Evolutionary conservation across 2,888 invertebrate species (phyloP).

Genomic region (Syrista parreyssii): DNA sequence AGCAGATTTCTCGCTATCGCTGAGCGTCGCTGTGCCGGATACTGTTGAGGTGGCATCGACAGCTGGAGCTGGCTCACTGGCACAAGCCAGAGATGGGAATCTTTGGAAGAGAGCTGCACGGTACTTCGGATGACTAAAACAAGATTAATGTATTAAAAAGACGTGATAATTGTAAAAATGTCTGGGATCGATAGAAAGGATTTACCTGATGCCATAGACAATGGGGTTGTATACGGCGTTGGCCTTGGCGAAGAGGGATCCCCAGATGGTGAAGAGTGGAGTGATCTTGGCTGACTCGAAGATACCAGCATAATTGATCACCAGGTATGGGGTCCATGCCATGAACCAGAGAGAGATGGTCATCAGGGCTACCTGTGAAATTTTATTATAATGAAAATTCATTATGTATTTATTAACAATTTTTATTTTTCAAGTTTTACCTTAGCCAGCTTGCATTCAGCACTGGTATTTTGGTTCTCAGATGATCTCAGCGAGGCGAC

Average conservation of each 20-base stretch:
- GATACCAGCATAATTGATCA: conserved; percentile 84
- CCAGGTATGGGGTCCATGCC: conserved; percentile 92
- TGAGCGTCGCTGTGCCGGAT: conserved; percentile 76
- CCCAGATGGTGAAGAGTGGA: conserved; percentile 88
- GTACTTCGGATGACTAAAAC: conserved; percentile 80
- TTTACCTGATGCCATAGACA: conserved; percentile 88
- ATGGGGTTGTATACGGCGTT: conserved; percentile 92
- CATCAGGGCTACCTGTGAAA: conserved; percentile 81
- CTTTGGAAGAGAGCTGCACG: conserved; percentile 79
- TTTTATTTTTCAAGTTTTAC: conserved; percentile 53
- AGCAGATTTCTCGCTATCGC: conserved; percentile 75
- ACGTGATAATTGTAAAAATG: not conserved
- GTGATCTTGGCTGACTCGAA: conserved; percentile 80
- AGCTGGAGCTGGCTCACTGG: conserved; percentile 64
- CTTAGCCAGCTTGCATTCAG: conserved; percentile 89
- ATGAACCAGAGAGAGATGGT: conserved; percentile 91
- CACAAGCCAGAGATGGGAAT: conserved; percentile 82
- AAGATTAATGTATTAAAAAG: not conserved
- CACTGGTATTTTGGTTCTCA: conserved; percentile 81
- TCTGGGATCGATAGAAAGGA: not conserved
- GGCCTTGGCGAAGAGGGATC: conserved; percentile 91
- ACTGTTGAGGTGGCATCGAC: conserved; percentile 75
- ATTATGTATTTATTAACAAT: not conserved
- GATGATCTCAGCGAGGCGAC: conserved; percentile 87
- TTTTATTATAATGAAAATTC: not conserved